Percentiles rank a stretch among this genome's conserved stretches.
Conservation (phyloP, 2,888 invertebrate genomes). For the Dinocampus coccinellae region DNA sequence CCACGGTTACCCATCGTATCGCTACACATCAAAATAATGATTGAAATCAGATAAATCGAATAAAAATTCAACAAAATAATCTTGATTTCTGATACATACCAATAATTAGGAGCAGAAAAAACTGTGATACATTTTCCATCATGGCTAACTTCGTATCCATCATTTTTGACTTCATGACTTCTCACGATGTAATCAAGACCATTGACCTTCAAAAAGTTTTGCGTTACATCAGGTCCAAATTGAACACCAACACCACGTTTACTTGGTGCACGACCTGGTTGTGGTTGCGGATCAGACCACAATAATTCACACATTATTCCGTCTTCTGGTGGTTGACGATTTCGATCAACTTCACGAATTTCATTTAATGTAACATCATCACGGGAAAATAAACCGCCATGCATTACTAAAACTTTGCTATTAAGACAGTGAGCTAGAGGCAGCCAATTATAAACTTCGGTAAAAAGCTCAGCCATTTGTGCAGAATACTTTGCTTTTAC, state of each 20-base stretch:
- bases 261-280: constrained; percentile 89
- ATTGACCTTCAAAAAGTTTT: constrained; percentile 86
- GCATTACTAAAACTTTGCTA: constrained; percentile 88
- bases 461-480: constrained; percentile 97
- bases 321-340: constrained; percentile 97
- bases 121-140: constrained; percentile 97
- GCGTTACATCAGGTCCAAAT: constrained; percentile 98
- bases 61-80: not conserved
- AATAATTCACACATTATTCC: constrained; percentile 97
- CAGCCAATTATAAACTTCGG: constrained; percentile 98
- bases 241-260: constrained; percentile 98
- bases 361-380: constrained; percentile 95
- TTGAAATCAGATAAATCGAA: no score
- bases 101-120: constrained; percentile 99
- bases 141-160: constrained; percentile 96
- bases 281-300: constrained; percentile 98
- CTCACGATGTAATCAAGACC: constrained; percentile 93
- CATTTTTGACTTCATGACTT: constrained; percentile 97
- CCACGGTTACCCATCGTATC: constrained; percentile 99
- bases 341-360: constrained; percentile 88
- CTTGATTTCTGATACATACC: constrained; percentile 73
- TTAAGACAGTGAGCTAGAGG: constrained; percentile 97
- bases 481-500: constrained; percentile 95
- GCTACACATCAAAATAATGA: constrained; percentile 71
- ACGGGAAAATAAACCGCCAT: constrained; percentile 96